phyloP scores from a whole-genome alignment of 2,797 vertebrate genomes.

The Zenarchopterus dispar region DNA sequence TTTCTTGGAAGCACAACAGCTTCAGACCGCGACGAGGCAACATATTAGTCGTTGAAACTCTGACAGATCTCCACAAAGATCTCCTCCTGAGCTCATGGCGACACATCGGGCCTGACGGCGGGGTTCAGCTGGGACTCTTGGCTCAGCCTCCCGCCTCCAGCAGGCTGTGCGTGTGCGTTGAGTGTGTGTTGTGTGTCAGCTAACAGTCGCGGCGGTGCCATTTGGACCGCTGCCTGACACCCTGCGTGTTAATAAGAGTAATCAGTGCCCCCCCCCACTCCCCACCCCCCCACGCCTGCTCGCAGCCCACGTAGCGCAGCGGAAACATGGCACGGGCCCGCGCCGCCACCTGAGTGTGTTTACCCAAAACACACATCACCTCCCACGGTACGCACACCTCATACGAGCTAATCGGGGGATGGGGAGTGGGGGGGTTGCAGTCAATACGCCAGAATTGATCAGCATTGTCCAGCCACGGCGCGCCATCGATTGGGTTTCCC shows the following conservation, averaged over 20 bases:
- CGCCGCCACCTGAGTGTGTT: conserved; percentile 83
- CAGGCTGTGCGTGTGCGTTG: conserved; percentile 3
- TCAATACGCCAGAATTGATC: conserved; percentile 82
- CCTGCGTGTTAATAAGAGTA: conserved; percentile 97
- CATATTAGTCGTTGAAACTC: conserved; percentile 88
- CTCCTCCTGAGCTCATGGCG: conserved; percentile 93
- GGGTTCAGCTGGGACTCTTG: conserved; percentile 74
- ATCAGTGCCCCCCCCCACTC: conserved; percentile 96
- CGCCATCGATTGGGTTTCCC: conserved; percentile 76
- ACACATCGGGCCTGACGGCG: conserved; percentile 68
- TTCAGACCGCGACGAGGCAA: conserved; percentile 54
- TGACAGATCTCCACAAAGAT: conserved; percentile 91
- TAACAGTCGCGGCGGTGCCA: conserved; percentile 61
- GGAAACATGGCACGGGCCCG: conserved; percentile 89
- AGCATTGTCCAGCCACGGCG: conserved; percentile 74
- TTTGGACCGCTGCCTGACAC: conserved; percentile 95
- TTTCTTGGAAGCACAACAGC: conserved; percentile 27
- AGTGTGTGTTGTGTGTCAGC: conserved; percentile 28
- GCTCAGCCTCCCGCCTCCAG: conserved; percentile 53
- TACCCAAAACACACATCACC: conserved; percentile 81
- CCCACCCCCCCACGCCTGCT: conserved; percentile 96
- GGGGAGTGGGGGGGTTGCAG: conserved; percentile 73
- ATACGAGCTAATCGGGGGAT: conserved; percentile 77
- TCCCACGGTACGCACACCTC: conserved; percentile 37
- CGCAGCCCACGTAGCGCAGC: conserved; percentile 90